phyloP scores from a whole-genome alignment of 37 sponge, comb jelly and placozoan species.

The Tethya wilhelma region DNA sequence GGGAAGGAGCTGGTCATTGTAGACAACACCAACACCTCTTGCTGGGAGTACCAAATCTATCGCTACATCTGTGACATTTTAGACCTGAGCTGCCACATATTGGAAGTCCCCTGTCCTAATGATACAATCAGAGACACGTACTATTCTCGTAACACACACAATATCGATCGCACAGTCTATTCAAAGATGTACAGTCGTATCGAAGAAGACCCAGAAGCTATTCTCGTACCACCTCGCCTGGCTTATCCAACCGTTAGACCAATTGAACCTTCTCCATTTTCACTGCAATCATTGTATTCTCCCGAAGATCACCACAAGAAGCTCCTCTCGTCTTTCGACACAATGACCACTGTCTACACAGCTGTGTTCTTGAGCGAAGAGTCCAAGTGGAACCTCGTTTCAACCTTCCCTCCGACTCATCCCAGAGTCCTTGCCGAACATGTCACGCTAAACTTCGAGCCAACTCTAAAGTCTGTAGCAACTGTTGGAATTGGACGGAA shows the following conservation, averaged over 20 bases:
- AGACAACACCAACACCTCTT: conserved; percentile 84
- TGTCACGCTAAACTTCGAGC: conserved; percentile 74
- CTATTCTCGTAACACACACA: conserved; percentile 65
- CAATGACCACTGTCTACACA: conserved; percentile 43
- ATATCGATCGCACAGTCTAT: conserved; percentile 23
- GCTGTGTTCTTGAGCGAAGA: conserved; percentile 66
- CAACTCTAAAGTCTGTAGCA: conserved; percentile 25
- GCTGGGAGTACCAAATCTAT: conserved; percentile 84
- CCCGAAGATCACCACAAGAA: conserved; percentile 13
- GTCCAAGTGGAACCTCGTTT: conserved; percentile 63
- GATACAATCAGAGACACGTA: conserved; percentile 35
- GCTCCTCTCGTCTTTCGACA: neutral
- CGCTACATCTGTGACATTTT: conserved; percentile 47
- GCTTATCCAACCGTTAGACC: conserved; percentile 20
- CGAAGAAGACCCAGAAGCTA: conserved; percentile 67
- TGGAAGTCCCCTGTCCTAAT: conserved; percentile 72
- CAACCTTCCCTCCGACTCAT: conserved; percentile 44
- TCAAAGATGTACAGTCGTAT: conserved; percentile 51
- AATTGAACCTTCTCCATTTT: neutral
- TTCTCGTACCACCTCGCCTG: conserved; percentile 66
- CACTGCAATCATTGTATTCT: conserved; percentile 21
- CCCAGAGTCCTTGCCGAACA: conserved; percentile 58
- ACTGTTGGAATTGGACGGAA: conserved; percentile 41
- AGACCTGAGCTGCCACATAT: conserved; percentile 36
- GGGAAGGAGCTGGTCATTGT: conserved; percentile 62